These are phyloP conservation scores for Styela plicata DNA, from an alignment of 23 tunicate genomes.

Conservation along the genomic window DNA sequence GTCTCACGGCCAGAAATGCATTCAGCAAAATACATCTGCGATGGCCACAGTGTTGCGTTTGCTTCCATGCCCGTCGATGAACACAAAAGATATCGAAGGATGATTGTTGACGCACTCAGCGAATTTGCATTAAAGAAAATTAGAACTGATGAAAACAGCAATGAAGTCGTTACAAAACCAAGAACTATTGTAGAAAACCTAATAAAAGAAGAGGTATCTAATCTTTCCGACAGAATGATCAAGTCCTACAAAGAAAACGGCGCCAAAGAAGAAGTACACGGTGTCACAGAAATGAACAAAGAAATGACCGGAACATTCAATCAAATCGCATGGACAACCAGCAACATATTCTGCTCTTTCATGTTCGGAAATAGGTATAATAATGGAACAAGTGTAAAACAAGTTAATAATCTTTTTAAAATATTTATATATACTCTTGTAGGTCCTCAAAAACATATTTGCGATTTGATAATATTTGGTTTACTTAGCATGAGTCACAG, in stretches of 20 bases:
- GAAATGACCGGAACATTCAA: conserved; percentile 8
- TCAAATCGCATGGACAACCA: conserved; percentile 24
- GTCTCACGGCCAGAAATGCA: conserved; percentile 37
- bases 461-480: too few species aligned
- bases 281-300: background rate
- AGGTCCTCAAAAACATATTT: too few species aligned
- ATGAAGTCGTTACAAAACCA: background rate
- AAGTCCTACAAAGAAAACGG: background rate
- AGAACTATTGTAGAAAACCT: background rate
- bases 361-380: conserved; percentile 18
- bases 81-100: conserved; percentile 32
- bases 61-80: conserved; percentile 22
- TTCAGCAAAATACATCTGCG: background rate
- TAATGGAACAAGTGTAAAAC: too few species aligned
- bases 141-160: background rate
- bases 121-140: conserved; percentile 31
- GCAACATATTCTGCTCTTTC: conserved; percentile 28
- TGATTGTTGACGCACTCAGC: conserved; percentile 38
- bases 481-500: too few species aligned
- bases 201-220: conserved; percentile 5
- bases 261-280: background rate
- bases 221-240: conserved; percentile 3
- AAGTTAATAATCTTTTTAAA: too few species aligned
- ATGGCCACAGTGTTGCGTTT: conserved; percentile 56
- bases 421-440: too few species aligned